Percentiles rank a stretch among this genome's conserved stretches.
Conservation (phyloP, 1,140 invertebrate genomes). For the Heterodera schachtii region DNA sequence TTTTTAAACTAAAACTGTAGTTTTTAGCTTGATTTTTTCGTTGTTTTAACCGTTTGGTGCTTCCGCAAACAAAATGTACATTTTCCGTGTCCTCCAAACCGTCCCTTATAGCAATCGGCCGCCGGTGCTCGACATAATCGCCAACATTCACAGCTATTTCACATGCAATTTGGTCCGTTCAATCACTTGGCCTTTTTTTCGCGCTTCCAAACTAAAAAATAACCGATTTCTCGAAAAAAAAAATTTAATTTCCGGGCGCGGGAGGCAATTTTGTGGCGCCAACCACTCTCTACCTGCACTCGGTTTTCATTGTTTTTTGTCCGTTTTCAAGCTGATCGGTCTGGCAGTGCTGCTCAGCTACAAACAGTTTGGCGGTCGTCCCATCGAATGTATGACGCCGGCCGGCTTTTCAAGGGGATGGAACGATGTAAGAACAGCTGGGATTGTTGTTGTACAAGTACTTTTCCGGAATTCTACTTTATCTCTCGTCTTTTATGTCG, state of each 20-base stretch:
- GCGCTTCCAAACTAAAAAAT: too few relatives aligned
- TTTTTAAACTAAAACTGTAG: too few relatives aligned
- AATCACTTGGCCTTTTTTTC: neutral
- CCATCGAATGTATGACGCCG: slow-evolving; percentile 59
- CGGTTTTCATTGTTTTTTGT: too few relatives aligned
- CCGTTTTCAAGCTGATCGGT: slow-evolving; percentile 56
- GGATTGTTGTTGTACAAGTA: too few relatives aligned
- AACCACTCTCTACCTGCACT: too few relatives aligned
- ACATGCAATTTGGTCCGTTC: slow-evolving; percentile 43
- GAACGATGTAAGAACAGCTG: slow-evolving; percentile 38
- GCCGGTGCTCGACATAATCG: slow-evolving; percentile 58
- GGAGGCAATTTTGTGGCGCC: too few relatives aligned
- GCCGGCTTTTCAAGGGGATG: slow-evolving; percentile 39
- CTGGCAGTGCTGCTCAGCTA: slow-evolving; percentile 60
- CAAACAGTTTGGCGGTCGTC: slow-evolving; percentile 63
- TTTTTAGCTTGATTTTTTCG: too few relatives aligned
- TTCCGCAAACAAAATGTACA: slow-evolving; percentile 47
- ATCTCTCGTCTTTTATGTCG: too few relatives aligned
- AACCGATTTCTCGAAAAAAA: too few relatives aligned
- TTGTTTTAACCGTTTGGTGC: neutral
- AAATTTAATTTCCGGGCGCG: too few relatives aligned
- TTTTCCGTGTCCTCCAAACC: slow-evolving; percentile 59
- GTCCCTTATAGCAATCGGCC: slow-evolving; percentile 57
- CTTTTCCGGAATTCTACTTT: too few relatives aligned
- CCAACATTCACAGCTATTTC: slow-evolving; percentile 61